These are phyloP conservation scores for Manacus vitellinus DNA, from an alignment of 2,113 vertebrate species.

Conservation along the genomic window DNA sequence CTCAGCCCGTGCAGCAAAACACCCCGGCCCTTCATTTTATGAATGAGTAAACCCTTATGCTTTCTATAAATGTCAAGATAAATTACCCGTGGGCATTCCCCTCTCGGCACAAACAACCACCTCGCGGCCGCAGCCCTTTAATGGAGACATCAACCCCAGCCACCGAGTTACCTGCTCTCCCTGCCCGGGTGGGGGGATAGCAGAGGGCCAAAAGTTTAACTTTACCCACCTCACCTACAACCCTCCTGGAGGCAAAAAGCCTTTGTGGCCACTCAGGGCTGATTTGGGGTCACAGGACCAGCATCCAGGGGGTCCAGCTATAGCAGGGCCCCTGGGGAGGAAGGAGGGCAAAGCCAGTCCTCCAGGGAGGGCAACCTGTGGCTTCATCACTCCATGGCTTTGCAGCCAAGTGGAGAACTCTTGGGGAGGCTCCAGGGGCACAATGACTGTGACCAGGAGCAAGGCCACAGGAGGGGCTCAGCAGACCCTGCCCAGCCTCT, in stretches of 20 bases:
- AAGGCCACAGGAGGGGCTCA: neutral
- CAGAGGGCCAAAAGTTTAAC: neutral
- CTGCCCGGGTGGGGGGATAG: neutral
- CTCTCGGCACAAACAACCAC: neutral
- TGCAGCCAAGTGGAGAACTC: accelerated
- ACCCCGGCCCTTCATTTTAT: conserved; percentile 37
- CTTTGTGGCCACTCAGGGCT: accelerated
- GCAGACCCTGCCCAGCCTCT: neutral
- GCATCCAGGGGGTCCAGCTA: neutral
- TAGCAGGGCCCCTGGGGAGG: neutral
- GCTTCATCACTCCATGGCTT: neutral
- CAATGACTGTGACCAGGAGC: accelerated
- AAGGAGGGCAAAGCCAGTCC: neutral
- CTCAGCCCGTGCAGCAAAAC: conserved; percentile 10
- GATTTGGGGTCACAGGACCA: neutral
- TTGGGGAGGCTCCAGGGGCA: neutral
- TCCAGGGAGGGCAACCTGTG: accelerated
- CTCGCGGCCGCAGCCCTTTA: neutral
- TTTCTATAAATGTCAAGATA: conserved; percentile 56
- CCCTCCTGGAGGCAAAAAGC: neutral
- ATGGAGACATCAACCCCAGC: neutral
- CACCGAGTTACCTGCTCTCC: neutral
- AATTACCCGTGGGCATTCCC: conserved; percentile 45
- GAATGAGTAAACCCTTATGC: conserved; percentile 54
- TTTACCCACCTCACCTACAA: neutral